Conservation (phyloP, 2,888 invertebrate species). For the Volucella inanis region DNA sequence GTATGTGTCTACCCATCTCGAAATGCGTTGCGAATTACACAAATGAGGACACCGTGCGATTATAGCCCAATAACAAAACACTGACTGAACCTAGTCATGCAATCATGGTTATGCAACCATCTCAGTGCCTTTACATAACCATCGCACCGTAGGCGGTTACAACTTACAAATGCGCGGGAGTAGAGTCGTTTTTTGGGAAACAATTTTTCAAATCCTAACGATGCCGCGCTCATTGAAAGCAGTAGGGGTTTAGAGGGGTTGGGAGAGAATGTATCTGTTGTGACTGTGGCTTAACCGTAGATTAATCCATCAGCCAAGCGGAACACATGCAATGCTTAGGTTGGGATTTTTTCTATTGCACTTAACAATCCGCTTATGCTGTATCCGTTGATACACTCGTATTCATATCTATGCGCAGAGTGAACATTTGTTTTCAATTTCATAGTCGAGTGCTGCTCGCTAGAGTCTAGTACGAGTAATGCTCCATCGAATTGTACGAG, state of each 20-base stretch:
- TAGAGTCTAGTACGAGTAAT: constrained; percentile 23
- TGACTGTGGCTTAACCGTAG: constrained; percentile 22
- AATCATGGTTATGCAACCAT: constrained; percentile 30
- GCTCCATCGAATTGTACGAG: constrained; percentile 42
- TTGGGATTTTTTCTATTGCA: constrained; percentile 34
- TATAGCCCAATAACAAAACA: not conserved
- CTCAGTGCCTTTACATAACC: constrained; percentile 24
- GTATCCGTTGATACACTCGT: constrained; percentile 3
- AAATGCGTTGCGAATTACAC: constrained; percentile 14
- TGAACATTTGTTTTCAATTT: constrained; percentile 71
- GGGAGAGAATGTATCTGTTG: too few species aligned
- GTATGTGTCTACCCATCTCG: not conserved
- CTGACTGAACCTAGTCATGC: constrained; percentile 45
- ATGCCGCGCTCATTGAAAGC: constrained; percentile 18
- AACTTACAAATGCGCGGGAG: constrained; percentile 11
- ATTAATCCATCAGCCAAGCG: constrained; percentile 39
- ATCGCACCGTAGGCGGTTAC: not conserved
- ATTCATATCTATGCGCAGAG: not conserved
- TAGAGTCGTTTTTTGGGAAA: constrained; percentile 1
- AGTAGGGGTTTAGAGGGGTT: not conserved
- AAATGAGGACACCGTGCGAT: constrained; percentile 8
- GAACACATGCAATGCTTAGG: constrained; percentile 60
- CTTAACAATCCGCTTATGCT: not conserved
- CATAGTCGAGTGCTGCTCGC: constrained; percentile 59
- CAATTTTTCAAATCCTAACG: constrained; percentile 9